Evolutionary conservation across 1,140 invertebrate genomes (phyloP), one percentile per base, ranked within the genome.

Genomic region (Drosophila sulfurigaster): DNA sequence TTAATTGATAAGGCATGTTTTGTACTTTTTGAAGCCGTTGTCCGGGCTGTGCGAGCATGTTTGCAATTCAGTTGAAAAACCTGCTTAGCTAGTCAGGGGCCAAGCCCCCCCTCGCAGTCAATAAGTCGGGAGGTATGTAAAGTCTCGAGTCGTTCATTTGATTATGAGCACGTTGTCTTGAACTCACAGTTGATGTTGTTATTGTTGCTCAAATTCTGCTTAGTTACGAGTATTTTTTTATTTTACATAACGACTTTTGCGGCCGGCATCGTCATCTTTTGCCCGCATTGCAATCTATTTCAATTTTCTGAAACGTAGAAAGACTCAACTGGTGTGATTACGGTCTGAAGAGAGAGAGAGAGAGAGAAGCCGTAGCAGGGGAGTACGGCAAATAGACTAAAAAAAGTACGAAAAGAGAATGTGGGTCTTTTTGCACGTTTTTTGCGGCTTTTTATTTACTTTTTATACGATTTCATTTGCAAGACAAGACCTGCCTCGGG

Each of bases 371-470:
- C 46, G 7, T 38, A 32, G 25, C 28, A 8, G 30, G 13, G 11
- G 28, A 43, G 15, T 7, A 43, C 1, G 59, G 20, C 25, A 32
- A 66, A 13, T 63, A 64, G 66, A 82, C 43, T 65, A 10, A 38
- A 11, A 30, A 32, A 32, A 0, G 7, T 32, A 25, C 20, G 28
- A 52, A 51, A 45, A 54, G 52, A 41, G 64, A 79, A 88, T 86
- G 75, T 76, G 75, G 51, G 60, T 62, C 68, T 78, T 79, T 88
- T 79, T 77, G 83, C 82, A 86, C 82, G 82, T 87, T 82, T 76
- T 57, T 43, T 43, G 41, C 41, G 41, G n/a, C 41, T 43, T 43
- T 75, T 63, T 62, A 5, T 62, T 63, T 11, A 48, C 71, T 71
- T 82, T 78, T 75, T 82, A 45, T 82, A 59, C 75, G 57, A 78